phyloP scores from a whole-genome alignment of 2,888 invertebrate genomes.

The Maniola hyperantus region DNA sequence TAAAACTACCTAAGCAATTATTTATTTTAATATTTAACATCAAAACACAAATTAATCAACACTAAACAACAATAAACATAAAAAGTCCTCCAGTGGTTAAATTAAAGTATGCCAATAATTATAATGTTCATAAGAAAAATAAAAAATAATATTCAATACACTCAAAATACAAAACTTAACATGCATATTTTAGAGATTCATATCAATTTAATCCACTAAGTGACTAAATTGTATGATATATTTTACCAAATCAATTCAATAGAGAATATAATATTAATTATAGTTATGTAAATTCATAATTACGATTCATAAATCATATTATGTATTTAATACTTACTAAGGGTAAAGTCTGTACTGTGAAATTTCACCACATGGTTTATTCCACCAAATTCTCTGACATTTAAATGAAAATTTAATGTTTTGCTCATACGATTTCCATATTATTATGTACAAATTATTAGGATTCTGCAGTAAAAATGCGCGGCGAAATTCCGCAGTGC shows the following conservation, averaged over 20 bases:
- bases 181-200: conserved; percentile 48
- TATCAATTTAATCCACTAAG: conserved; percentile 42
- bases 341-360: too few species aligned
- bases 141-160: conserved; percentile 36
- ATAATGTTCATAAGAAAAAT: conserved; percentile 28
- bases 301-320: conserved; percentile 3
- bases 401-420: too few species aligned
- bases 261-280: conserved; percentile 6
- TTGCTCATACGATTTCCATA: too few species aligned
- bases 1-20: conserved; percentile 33
- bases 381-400: too few species aligned
- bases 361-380: too few species aligned
- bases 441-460: too few species aligned
- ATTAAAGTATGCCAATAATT: conserved; percentile 24
- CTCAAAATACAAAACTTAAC: conserved; percentile 33
- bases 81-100: conserved; percentile 39
- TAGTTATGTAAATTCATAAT: conserved; percentile 7
- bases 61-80: conserved; percentile 41
- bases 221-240: conserved; percentile 41
- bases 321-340: background rate
- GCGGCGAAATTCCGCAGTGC: too few species aligned
- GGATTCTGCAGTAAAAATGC: too few species aligned
- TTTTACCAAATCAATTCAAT: conserved; percentile 30
- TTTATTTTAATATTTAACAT: conserved; percentile 37
- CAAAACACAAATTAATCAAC: conserved; percentile 41